These are phyloP conservation scores for Tinamus major DNA, from an alignment of 2,797 vertebrate genomes.

Conservation along the genomic window DNA sequence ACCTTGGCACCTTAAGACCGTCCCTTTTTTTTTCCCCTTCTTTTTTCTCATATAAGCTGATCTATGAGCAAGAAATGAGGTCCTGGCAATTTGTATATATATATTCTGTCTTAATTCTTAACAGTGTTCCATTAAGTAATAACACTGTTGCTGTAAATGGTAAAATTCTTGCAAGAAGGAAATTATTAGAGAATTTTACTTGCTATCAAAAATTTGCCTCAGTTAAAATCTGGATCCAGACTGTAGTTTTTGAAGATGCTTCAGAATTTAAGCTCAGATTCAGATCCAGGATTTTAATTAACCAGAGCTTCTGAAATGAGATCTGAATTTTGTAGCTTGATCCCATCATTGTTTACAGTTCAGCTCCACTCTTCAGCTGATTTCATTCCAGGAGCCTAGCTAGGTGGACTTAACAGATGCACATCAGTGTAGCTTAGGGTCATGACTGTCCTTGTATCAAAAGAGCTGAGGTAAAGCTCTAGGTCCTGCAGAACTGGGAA, in stretches of 20 bases:
- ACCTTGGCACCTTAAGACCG: background rate
- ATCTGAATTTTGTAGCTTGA: background rate
- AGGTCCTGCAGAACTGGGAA: background rate
- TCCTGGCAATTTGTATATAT: conserved; percentile 36
- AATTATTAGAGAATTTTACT: conserved; percentile 17
- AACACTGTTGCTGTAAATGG: background rate
- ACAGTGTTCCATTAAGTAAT: conserved; percentile 21
- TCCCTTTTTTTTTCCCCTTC: background rate
- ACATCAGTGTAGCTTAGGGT: background rate
- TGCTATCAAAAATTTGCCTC: conserved; percentile 16
- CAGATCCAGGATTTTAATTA: conserved; percentile 3
- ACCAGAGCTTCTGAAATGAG: background rate
- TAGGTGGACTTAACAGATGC: background rate
- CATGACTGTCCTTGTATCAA: background rate
- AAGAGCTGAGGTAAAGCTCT: background rate
- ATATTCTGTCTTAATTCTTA: conserved; percentile 24
- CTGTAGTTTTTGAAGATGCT: background rate
- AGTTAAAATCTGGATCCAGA: background rate
- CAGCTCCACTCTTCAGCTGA: background rate
- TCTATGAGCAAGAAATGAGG: conserved; percentile 37
- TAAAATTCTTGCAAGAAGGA: conserved; percentile 1
- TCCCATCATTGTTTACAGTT: background rate
- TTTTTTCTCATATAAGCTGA: conserved; percentile 36
- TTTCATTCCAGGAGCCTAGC: background rate
- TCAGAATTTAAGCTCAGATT: background rate